Conservation (phyloP, 2,113 vertebrate genomes). For the Cacatua alba region DNA sequence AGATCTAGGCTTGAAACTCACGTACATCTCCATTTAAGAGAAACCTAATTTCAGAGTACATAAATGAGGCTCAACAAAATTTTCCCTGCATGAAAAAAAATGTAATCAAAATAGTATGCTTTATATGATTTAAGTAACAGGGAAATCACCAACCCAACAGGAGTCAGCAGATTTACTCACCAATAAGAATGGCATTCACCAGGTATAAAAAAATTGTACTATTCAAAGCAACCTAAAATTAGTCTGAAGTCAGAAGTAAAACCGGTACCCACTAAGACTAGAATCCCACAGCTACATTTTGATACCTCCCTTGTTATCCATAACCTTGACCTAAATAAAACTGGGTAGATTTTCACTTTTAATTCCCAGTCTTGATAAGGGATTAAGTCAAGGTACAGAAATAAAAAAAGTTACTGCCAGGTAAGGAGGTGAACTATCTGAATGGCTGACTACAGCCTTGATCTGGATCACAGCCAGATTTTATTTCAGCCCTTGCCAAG, state of each 20-base stretch:
- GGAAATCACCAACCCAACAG: neutral
- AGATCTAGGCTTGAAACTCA: neutral
- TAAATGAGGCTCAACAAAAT: neutral
- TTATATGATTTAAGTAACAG: neutral
- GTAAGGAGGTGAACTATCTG: neutral
- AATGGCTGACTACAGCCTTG: neutral
- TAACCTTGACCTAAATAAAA: constrained; percentile 32
- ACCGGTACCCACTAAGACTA: neutral
- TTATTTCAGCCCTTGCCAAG: neutral
- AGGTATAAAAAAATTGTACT: neutral
- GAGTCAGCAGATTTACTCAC: neutral
- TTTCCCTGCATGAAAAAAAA: neutral
- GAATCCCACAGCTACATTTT: neutral
- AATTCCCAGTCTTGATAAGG: neutral
- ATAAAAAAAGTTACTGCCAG: neutral
- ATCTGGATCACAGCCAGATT: neutral
- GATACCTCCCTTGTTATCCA: neutral
- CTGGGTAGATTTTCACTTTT: neutral
- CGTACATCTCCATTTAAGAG: neutral
- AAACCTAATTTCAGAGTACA: neutral
- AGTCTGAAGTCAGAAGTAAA: neutral
- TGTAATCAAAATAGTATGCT: neutral
- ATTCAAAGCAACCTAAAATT: neutral
- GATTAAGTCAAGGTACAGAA: neutral
- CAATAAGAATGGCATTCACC: neutral